Evolutionary conservation across 1,140 invertebrate species (phyloP), one percentile per base, ranked within the genome.

Genomic region (Sogatella furcifera): DNA sequence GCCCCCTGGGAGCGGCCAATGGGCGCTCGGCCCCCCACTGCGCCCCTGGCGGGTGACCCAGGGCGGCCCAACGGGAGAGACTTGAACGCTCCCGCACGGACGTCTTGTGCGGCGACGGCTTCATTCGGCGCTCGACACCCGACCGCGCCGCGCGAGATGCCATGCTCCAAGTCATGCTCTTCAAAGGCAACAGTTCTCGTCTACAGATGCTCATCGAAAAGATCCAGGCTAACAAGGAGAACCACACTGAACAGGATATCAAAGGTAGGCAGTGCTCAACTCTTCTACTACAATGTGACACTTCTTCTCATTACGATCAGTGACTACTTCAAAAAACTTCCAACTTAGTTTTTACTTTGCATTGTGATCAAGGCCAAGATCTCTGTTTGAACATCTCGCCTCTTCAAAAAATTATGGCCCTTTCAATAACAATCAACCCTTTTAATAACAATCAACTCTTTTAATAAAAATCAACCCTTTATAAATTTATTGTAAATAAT

Each of bases 141-240:
- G 24, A 41, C 57, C 56, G 62, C 58, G 60, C 60, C 41, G 24
- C 31, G 56, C 56, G 62, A 60, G 60, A 67, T 65, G 68, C 66
- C 59, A 65, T 68, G 63, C 65, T 62, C 61, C 69, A 62, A 60
- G 74, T 71, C 73, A 88, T 88, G 85, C 75, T 88, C 70, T 88
- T 88, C 77, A 88, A 87, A 69, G 87, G 86, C 61, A 88, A 89
- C 71, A 89, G 86, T 75, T 86, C 83, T 68, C 78, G 84, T 63
- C 72, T 90, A 68, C 86, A 89, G 73, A 81, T 88, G 67, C 77
- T 90, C 63, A 90, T 90, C 65, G 87, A 88, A 69, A 89, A 89
- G 74, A 89, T 90, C 66, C 88, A 90, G 69, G 85, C 86, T 3
- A 87, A 85, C 66, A 89, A 89, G 73, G 82, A 79, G 66, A 79